Evolutionary conservation across 2,888 invertebrate species (phyloP).

Genomic region (Megalurothrips usitatus): DNA sequence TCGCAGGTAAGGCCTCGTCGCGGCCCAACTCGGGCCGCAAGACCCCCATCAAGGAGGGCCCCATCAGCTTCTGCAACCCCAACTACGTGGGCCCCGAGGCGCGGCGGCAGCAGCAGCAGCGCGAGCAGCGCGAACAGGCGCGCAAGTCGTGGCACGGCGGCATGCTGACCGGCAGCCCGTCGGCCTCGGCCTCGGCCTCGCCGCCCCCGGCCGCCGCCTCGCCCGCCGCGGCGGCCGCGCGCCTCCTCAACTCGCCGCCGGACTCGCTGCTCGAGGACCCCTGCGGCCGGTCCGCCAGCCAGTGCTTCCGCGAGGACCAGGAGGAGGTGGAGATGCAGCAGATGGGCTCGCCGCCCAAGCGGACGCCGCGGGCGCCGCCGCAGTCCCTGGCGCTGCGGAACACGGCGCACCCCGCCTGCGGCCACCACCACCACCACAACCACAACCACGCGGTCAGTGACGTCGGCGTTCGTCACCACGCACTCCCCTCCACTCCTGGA

Average conservation of each 20-base stretch:
- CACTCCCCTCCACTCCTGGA: no score
- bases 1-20: background rate
- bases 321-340: slow-evolving; percentile 49
- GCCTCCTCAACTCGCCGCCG: slow-evolving; percentile 55
- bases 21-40: background rate
- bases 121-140: slow-evolving; percentile 32
- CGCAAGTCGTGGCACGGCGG: slow-evolving; percentile 13
- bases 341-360: slow-evolving; percentile 40
- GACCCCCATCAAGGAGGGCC: slow-evolving; percentile 44
- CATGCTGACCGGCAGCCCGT: background rate
- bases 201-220: background rate
- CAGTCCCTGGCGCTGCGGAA: slow-evolving; percentile 48
- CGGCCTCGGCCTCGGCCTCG: background rate
- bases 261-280: slow-evolving; percentile 59
- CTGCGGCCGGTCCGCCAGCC: slow-evolving; percentile 45
- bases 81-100: slow-evolving; percentile 68
- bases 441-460: background rate
- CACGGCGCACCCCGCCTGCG: slow-evolving; percentile 11
- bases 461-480: background rate
- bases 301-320: slow-evolving; percentile 27
- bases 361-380: slow-evolving; percentile 49
- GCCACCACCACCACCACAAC: slow-evolving; percentile 20
- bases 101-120: slow-evolving; percentile 38
- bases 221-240: background rate
- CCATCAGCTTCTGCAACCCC: slow-evolving; percentile 69